Base-by-base conservation (phyloP, 2,113 vertebrate genomes). In the Azemiops feae region DNA sequence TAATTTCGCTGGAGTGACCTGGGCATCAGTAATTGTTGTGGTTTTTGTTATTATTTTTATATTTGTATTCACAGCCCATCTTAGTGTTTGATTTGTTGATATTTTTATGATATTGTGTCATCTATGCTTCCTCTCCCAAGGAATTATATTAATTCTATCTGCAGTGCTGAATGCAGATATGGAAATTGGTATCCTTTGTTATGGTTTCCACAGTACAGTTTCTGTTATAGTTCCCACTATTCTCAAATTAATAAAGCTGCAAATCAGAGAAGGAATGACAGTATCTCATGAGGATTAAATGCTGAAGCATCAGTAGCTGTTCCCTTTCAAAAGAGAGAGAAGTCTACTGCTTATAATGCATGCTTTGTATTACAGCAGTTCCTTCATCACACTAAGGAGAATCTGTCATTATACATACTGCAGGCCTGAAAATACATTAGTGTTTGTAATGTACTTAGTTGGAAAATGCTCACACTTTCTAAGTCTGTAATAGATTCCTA, bases 401-500 rank as follows among this genome's bases (percentile, higher is more conserved):
- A 52, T 91, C 94, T 89, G 0, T 94, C 93, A 12, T 95, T 96
- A 96, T 95, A 94, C 90, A 94, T 3, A 2, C 90, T 0, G 2
- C 45, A 60, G 85, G 93, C 93, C 95, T 94, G 30, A 9, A 0
- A 95, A 95, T 27, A 94, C 91, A 91, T 90, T 92, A 55, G 50
- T 54, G 10, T 88, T 88, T 89, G 89, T 88, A 94, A 60, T 90
- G 93, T 90, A 81, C 96, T 96, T 96, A 4, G 0, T 94, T 96
- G 89, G 45, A 74, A 96, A 96, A 93, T 3, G 55, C 94, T 96
- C 92, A 6, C 88, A 85, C 93, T 95, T 95, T 6, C 0, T 90
- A 93, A 95, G 89, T 89, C 91, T 58, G 11, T 95, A 95, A 96
- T 95, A 94, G 93, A 92, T 94, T 95, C 93, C 87, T 34, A 30